phyloP scores from a whole-genome alignment of 2,888 invertebrate genomes.

The Pseudococcus jackbeardsleyi region DNA sequence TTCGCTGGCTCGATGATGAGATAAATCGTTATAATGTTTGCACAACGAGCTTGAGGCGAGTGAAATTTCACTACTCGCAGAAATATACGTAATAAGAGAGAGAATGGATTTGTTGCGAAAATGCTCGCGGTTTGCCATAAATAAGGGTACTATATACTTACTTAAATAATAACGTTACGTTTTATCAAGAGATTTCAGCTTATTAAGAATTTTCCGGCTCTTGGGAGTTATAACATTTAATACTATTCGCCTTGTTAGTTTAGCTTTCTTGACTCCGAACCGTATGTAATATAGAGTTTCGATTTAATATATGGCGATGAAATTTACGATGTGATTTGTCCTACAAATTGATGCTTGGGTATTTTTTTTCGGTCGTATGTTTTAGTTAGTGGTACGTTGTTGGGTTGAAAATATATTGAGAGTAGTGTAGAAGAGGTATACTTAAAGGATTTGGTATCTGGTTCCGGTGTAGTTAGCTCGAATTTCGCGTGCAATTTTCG shows the following conservation, averaged over 20 bases:
- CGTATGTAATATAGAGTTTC: not conserved
- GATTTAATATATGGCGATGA: not conserved
- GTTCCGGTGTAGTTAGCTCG: not conserved
- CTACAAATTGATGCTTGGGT: slow-evolving; percentile 5
- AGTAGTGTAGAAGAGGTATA: not conserved
- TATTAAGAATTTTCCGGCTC: slow-evolving; percentile 21
- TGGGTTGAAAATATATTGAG: not conserved
- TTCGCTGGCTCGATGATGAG: not conserved
- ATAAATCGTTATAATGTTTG: slow-evolving; percentile 20
- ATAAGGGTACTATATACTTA: slow-evolving; percentile 11
- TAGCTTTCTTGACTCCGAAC: not conserved
- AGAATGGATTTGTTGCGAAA: slow-evolving; percentile 26
- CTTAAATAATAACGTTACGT: slow-evolving; percentile 29
- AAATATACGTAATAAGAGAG: not conserved
- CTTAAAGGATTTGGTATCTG: not conserved
- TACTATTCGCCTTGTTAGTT: slow-evolving; percentile 3
- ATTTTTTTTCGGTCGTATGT: not conserved
- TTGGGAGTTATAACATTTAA: slow-evolving; percentile 35
- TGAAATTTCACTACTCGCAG: slow-evolving; percentile 12
- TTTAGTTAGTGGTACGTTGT: not conserved
- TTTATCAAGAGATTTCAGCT: slow-evolving; percentile 37
- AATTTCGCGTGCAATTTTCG: not conserved
- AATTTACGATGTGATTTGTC: slow-evolving; percentile 28
- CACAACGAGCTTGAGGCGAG: not conserved
- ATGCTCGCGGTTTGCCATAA: slow-evolving; percentile 16